Percentiles rank a stretch among this genome's conserved stretches.
Conservation (phyloP, 2,888 invertebrate genomes). For the Alsophila aescularia region DNA sequence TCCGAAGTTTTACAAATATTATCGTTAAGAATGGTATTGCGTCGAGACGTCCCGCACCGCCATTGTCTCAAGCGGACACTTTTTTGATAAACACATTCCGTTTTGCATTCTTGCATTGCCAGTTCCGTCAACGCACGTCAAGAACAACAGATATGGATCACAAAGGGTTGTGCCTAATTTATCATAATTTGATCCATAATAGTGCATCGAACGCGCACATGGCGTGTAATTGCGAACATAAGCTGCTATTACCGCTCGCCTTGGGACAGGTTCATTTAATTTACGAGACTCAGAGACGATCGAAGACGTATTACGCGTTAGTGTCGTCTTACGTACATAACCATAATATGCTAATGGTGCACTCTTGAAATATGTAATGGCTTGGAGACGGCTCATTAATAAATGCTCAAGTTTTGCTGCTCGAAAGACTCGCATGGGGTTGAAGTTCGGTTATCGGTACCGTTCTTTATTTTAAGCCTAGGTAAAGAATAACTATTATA, state of each 20-base stretch:
- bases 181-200: conserved; percentile 17
- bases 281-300: conserved; percentile 14
- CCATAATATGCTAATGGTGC: background rate
- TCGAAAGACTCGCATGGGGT: background rate
- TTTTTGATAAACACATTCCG: conserved; percentile 60
- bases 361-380: conserved; percentile 17
- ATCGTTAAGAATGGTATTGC: conserved; percentile 43
- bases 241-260: conserved; percentile 9
- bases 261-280: conserved; percentile 28
- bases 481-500: no score
- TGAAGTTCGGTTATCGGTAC: no score
- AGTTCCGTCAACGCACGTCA: conserved; percentile 47
- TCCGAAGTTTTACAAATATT: conserved; percentile 47
- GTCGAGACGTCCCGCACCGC: conserved; percentile 24
- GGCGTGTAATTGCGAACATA: background rate
- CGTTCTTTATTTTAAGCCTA: no score
- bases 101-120: conserved; percentile 53
- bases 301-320: conserved; percentile 15
- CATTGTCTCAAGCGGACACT: conserved; percentile 51
- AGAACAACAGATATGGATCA: conserved; percentile 48
- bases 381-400: conserved; percentile 13
- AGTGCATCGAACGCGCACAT: conserved; percentile 3
- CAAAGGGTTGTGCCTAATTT: conserved; percentile 28
- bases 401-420: conserved; percentile 7
- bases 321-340: background rate